phyloP scores from a whole-genome alignment of 2,888 invertebrate genomes.

The Diaphora mendica region DNA sequence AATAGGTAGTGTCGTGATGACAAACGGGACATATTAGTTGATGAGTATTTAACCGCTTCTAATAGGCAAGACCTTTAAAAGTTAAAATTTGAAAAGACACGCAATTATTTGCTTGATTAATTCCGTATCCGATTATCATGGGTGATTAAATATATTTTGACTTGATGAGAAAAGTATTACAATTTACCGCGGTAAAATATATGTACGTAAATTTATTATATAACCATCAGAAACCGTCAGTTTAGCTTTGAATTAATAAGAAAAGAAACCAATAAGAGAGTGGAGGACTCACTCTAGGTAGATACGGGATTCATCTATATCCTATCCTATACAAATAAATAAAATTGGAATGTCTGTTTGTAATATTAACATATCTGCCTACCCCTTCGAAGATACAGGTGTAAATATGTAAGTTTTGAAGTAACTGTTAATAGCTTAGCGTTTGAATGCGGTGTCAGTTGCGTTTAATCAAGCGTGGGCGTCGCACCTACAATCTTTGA shows the following conservation, averaged over 20 bases:
- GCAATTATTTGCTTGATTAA: constrained; percentile 10
- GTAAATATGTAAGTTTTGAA: neutral
- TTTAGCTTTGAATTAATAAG: neutral
- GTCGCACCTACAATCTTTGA: constrained; percentile 3
- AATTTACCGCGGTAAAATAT: constrained; percentile 4
- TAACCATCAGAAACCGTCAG: neutral
- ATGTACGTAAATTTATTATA: neutral
- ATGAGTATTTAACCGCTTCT: constrained; percentile 1
- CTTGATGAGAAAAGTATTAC: constrained; percentile 9
- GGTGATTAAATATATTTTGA: constrained; percentile 16
- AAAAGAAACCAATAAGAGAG: neutral
- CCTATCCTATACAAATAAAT: too few relatives aligned
- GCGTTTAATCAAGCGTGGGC: neutral
- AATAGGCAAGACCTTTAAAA: constrained; percentile 7
- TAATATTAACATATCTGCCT: neutral
- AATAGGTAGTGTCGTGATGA: neutral
- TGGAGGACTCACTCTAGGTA: neutral
- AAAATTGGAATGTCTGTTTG: too few relatives aligned
- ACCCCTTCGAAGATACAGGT: neutral
- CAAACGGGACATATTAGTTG: neutral
- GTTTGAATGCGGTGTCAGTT: constrained; percentile 3
- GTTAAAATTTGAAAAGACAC: constrained; percentile 10
- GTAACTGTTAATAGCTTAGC: neutral
- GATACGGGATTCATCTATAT: too few relatives aligned
- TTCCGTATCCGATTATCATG: constrained; percentile 14